phyloP scores from a whole-genome alignment of 37 sponge, comb jelly and placozoan species.

The Corticium candelabrum region DNA sequence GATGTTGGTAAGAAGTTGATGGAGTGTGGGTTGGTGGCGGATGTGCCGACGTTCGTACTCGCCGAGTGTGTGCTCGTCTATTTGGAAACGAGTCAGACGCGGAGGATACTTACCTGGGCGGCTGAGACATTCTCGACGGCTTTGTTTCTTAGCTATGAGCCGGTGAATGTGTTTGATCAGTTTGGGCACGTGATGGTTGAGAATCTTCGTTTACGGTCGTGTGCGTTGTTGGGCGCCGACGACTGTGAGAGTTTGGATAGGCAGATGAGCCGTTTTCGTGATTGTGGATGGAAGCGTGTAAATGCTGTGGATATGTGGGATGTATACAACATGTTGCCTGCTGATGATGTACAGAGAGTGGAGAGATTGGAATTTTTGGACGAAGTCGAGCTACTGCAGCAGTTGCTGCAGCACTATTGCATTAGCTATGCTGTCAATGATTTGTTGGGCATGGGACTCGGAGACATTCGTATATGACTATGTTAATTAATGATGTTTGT shows the following conservation, averaged over 20 bases:
- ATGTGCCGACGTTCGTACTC: slow-evolving; percentile 60
- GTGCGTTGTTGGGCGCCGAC: neutral
- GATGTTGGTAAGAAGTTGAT: neutral
- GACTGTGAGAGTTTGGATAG: neutral
- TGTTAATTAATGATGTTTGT: too few species aligned
- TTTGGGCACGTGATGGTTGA: slow-evolving; percentile 9
- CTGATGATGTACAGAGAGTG: slow-evolving; percentile 27
- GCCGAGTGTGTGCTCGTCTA: slow-evolving; percentile 85
- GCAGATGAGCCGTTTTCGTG: neutral
- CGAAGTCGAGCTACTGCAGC: slow-evolving; percentile 60
- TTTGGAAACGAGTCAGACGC: slow-evolving; percentile 43
- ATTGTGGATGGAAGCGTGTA: neutral
- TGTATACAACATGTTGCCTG: neutral
- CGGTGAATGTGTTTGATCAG: slow-evolving; percentile 32
- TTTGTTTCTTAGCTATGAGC: slow-evolving; percentile 73
- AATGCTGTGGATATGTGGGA: neutral
- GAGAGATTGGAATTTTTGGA: slow-evolving; percentile 79
- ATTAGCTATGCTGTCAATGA: slow-evolving; percentile 68
- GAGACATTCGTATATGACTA: neutral
- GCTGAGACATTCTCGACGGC: slow-evolving; percentile 24
- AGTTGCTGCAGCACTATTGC: slow-evolving; percentile 79
- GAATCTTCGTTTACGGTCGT: neutral
- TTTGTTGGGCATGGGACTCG: neutral
- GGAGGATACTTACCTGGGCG: slow-evolving; percentile 52
- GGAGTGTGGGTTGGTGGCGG: slow-evolving; percentile 5